Evolutionary conservation across 2,113 vertebrate species (phyloP).

Genomic region (Oplegnathus fasciatus): DNA sequence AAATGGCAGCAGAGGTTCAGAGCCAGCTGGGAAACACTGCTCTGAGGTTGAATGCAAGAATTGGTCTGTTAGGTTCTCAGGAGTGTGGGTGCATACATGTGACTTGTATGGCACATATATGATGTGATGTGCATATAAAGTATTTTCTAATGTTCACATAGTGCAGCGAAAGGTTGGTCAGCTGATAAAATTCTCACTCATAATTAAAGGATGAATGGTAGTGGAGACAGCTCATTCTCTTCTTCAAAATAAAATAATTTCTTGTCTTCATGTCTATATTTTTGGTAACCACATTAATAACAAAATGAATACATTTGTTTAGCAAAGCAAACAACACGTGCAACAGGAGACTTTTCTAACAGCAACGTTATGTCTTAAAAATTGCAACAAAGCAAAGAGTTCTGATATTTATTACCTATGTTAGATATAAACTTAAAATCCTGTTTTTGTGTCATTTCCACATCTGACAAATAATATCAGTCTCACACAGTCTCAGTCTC

Average conservation of each 20-base stretch:
- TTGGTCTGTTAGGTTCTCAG: slow-evolving; percentile 43
- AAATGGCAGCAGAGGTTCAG: slow-evolving; percentile 38
- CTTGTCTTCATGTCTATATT: background rate
- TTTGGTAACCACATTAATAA: background rate
- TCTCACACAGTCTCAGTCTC: background rate
- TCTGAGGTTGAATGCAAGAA: slow-evolving; percentile 36
- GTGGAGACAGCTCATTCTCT: background rate
- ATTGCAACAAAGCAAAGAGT: background rate
- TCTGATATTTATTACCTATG: background rate
- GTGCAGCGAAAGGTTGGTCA: background rate
- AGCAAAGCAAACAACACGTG: background rate
- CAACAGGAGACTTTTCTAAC: too few species aligned
- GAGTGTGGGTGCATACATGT: slow-evolving; percentile 29
- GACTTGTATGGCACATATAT: background rate
- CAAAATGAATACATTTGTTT: background rate
- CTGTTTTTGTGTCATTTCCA: background rate
- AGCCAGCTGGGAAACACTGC: slow-evolving; percentile 67
- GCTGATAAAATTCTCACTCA: slow-evolving; percentile 17
- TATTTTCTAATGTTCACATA: background rate
- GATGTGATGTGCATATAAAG: slow-evolving; percentile 4
- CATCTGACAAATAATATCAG: background rate
- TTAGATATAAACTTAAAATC: background rate
- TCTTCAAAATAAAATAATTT: background rate
- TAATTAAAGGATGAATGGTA: background rate
- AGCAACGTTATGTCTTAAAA: too few species aligned